These are phyloP conservation scores for Botia almorhae DNA, from an alignment of 2,797 vertebrate species.

Conservation along the genomic window DNA sequence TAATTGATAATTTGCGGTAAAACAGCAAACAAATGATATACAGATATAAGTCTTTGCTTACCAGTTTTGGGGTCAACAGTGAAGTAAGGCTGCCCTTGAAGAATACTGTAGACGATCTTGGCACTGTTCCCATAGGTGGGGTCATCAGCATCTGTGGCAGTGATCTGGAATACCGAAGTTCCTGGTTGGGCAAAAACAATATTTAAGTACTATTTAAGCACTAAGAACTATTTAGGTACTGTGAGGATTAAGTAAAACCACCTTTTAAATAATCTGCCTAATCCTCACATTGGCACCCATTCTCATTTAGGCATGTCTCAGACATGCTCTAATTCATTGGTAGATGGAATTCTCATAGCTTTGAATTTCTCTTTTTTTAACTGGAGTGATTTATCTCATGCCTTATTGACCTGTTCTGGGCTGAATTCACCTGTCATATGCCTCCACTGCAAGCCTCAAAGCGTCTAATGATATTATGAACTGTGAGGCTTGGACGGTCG, in stretches of 20 bases:
- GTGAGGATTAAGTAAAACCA: not conserved
- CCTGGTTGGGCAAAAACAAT: constrained; percentile 59
- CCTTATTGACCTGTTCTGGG: constrained; percentile 23
- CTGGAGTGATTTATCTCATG: constrained; percentile 36
- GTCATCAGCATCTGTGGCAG: constrained; percentile 86
- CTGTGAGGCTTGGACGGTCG: not conserved
- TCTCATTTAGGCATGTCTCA: constrained; percentile 18
- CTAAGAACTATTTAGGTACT: no score
- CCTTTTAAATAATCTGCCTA: not conserved
- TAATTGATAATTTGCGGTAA: no score
- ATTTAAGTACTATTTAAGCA: not conserved
- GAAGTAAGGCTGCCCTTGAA: constrained; percentile 88
- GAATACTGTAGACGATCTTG: constrained; percentile 87
- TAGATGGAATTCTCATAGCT: not conserved
- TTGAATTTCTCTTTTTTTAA: not conserved
- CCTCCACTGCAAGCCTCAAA: constrained; percentile 19
- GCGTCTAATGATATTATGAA: constrained; percentile 23
- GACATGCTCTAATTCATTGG: not conserved
- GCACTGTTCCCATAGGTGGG: constrained; percentile 88
- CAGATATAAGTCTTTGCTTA: constrained; percentile 62
- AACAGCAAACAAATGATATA: not conserved
- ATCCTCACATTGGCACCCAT: constrained; percentile 1
- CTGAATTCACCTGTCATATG: constrained; percentile 33
- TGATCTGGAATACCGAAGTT: constrained; percentile 86
- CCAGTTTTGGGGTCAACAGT: constrained; percentile 88